phyloP scores from a whole-genome alignment of 1,140 invertebrate genomes.

The Glomeris maerens region DNA sequence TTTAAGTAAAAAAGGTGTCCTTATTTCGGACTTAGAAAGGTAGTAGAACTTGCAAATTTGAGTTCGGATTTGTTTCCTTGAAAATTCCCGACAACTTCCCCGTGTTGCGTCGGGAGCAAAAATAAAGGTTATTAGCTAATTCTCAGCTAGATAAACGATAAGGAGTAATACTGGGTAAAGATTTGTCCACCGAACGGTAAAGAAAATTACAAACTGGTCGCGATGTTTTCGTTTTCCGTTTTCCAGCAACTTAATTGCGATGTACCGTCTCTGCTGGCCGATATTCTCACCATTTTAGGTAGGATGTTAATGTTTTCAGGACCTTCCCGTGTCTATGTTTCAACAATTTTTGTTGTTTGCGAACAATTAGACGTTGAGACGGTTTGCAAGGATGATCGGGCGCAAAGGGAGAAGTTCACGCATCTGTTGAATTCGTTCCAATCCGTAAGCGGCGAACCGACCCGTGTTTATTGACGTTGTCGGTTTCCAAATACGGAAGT shows the following conservation, averaged over 20 bases:
- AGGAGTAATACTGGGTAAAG: too few relatives aligned
- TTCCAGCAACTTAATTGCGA: neutral
- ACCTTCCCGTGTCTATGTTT: neutral
- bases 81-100: too few relatives aligned
- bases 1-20: too few relatives aligned
- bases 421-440: neutral
- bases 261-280: neutral
- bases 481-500: constrained; percentile 51
- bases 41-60: too few relatives aligned
- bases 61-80: too few relatives aligned
- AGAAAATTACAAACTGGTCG: too few relatives aligned
- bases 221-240: neutral
- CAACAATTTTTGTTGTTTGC: neutral
- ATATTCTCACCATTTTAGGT: neutral
- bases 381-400: neutral
- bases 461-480: neutral
- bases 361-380: neutral
- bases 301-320: constrained; percentile 1
- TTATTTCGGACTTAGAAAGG: too few relatives aligned
- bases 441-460: neutral
- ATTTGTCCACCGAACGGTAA: too few relatives aligned
- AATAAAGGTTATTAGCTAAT: too few relatives aligned
- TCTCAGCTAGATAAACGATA: too few relatives aligned
- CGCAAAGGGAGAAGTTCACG: neutral
- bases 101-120: too few relatives aligned